phyloP scores from a whole-genome alignment of 2,888 invertebrate genomes.

The Stenodema calcarata region DNA sequence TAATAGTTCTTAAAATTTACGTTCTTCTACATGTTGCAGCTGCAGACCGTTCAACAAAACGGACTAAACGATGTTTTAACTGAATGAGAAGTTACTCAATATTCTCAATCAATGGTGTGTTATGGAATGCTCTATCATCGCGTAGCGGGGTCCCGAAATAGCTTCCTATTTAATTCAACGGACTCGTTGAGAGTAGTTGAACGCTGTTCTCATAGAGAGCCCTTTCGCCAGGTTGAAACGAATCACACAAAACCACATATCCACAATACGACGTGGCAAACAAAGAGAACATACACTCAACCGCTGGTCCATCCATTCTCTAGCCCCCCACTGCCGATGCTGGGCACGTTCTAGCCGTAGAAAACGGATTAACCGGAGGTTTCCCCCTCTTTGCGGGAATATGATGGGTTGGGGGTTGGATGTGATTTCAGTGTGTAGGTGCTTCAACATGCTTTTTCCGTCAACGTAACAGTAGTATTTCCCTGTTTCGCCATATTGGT shows the following conservation, averaged over 20 bases:
- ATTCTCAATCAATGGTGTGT: no score
- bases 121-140: no score
- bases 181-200: not conserved
- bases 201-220: not conserved
- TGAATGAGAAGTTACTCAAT: no score
- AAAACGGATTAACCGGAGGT: conserved; percentile 26
- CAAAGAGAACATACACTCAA: conserved; percentile 3
- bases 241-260: not conserved
- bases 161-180: not conserved
- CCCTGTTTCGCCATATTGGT: no score
- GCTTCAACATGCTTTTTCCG: not conserved
- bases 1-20: no score
- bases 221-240: not conserved
- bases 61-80: no score
- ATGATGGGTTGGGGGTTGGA: not conserved
- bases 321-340: not conserved
- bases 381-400: not conserved
- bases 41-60: no score
- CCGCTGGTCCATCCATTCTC: not conserved
- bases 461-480: not conserved
- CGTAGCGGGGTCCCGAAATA: no score
- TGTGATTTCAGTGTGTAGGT: conserved; percentile 2
- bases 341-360: conserved; percentile 28
- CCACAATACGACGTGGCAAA: not conserved
- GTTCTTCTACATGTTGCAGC: no score